A percentile compares a stretch with the other conserved stretches of the same genome.
Conservation (phyloP, 2,797 vertebrate species). For the Pipistrellus pipistrellus region DNA sequence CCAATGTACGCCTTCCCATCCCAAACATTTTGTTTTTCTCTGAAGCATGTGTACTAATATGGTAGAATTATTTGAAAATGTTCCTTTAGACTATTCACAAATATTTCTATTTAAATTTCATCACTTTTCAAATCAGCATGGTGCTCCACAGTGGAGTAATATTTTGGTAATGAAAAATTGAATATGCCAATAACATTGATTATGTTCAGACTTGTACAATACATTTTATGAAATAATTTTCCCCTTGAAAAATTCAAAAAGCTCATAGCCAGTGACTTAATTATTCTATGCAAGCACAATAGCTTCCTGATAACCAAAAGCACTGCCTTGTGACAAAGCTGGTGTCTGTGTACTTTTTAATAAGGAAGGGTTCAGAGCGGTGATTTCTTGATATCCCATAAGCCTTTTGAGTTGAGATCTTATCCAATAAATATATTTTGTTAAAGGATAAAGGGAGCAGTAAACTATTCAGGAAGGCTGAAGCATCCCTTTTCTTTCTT, state of each 20-base stretch:
- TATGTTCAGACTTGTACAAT: background rate
- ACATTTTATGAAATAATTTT: conserved; percentile 35
- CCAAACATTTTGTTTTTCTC: background rate
- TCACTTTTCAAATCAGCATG: background rate
- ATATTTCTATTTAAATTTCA: conserved; percentile 54
- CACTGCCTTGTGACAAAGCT: background rate
- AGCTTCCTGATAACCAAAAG: background rate
- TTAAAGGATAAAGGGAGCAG: background rate
- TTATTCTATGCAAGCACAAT: conserved; percentile 25
- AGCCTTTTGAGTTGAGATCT: conserved; percentile 61
- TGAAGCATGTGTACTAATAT: background rate
- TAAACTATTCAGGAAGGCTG: conserved; percentile 52
- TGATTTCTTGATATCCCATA: conserved; percentile 55
- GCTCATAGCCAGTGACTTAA: conserved; percentile 39
- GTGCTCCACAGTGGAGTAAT: background rate
- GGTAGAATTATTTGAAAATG: background rate
- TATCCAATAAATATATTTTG: conserved; percentile 56
- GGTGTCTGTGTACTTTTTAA: conserved; percentile 66
- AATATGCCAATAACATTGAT: background rate
- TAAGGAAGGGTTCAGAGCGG: conserved; percentile 56
- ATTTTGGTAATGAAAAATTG: conserved; percentile 33
- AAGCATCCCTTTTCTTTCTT: conserved; percentile 25
- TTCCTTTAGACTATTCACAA: background rate
- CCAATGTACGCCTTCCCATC: fast-evolving
- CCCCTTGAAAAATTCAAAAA: conserved; percentile 28